Evolutionary conservation across 2,888 invertebrate genomes (phyloP).

Genomic region (Phengaris alcon): DNA sequence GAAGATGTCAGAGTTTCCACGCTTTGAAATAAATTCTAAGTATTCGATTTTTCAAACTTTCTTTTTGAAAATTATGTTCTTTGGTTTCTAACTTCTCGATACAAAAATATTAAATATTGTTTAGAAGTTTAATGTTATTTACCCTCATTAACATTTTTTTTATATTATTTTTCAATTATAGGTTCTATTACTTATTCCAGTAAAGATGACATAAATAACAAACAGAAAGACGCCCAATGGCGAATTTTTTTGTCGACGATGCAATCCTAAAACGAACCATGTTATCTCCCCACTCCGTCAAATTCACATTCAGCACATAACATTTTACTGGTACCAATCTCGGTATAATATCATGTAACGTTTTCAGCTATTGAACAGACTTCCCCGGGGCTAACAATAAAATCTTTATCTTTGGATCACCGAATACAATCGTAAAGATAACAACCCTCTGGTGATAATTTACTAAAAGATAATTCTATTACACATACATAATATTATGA

Average conservation of each 20-base stretch:
- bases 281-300: constrained; percentile 27
- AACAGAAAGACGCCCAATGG: background rate
- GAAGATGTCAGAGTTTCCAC: constrained; percentile 30
- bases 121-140: no score
- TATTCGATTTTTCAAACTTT: constrained; percentile 15
- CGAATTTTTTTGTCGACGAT: constrained; percentile 1
- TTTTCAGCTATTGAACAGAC: constrained; percentile 32
- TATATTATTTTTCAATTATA: no score
- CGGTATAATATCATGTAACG: constrained; percentile 31
- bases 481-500: constrained; percentile 41
- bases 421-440: constrained; percentile 58
- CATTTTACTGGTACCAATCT: constrained; percentile 31
- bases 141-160: no score
- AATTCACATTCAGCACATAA: constrained; percentile 29
- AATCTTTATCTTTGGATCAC: constrained; percentile 58
- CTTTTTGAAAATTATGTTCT: background rate
- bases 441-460: constrained; percentile 47
- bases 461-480: constrained; percentile 66
- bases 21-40: constrained; percentile 8
- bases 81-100: background rate
- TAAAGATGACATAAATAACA: background rate
- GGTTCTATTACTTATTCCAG: background rate
- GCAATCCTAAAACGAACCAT: constrained; percentile 21
- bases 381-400: constrained; percentile 54
- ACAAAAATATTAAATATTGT: no score